Base-by-base conservation (phyloP, 2,797 vertebrate genomes). In the Menidia menidia region DNA sequence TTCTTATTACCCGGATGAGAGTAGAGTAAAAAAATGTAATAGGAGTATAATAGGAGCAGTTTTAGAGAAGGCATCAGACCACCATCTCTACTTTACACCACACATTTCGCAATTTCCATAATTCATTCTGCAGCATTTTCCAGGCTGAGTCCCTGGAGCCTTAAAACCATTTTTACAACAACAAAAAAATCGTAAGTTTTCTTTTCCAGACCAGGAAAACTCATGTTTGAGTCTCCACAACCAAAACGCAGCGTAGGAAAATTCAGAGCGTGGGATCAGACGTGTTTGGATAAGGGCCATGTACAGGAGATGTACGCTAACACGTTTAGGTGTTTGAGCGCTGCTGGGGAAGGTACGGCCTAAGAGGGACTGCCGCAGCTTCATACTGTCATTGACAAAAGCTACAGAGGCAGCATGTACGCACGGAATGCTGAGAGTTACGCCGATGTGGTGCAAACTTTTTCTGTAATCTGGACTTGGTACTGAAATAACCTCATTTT, bases 181-280 rank as follows among this genome's bases (percentile, higher is more conserved):
- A 51, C 25, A 4, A 13, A 19, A 18, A 8, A 44, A 66, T 77
- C 73, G 45, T 73, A 61, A 68, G 67, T 83, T 78, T 71, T 61
- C 45, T 75, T 77, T 87, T 84, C 76, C 84, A 87, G 66, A 72
- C 19, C 63, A 63, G 81, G 68, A 84, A 83, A 72, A 86, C 52
- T 72, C 68, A 63, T 19, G 53, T 65, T 76, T 9, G 18, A 59
- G 68, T 66, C 43, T 31, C 59, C 1, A 12, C 45, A 35, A 56
- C 39, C 59, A 73, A 71, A 86, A 77, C 71, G 78, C 69, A 13
- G 59, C 54, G 58, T 30, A 77, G 78, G 78, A 73, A 86, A 59
- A 68, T 59, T 57, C 58, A 62, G 45, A 47, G 54, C 41, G 69
- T 2, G 30, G 65, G 55, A 61, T 35, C 63, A 50, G 62, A 67